Base-by-base conservation (phyloP, 1,140 invertebrate genomes). In the Drosophila trapezifrons region DNA sequence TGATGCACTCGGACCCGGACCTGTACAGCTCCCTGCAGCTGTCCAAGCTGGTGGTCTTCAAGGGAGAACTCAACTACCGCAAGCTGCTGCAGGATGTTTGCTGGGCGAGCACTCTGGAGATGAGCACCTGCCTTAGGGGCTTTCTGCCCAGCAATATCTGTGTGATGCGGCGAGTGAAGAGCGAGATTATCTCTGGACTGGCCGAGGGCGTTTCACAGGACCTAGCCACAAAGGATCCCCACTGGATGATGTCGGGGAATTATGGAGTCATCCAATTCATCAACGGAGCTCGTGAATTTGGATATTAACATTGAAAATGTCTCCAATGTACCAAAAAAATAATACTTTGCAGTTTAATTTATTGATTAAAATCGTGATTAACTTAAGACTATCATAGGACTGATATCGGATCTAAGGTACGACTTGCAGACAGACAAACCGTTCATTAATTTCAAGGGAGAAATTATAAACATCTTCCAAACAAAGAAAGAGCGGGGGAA, bases 21-120 rank as follows among this genome's bases (percentile, higher is more conserved):
- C 90, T 99, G 1, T 98, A 98, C 84, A 80, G 92, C 32, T 94
- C 95, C 63, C 93, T 99, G 9, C 92, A 94, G 35, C 80, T 94
- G 90, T 94, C 97, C 0, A 93, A 94, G 52, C 92, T 98, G 1
- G 79, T 98, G 1, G 94, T 99, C 80, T 98, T 99, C 92, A 99
- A 99, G 93, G 99, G 99, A 1, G 97, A 99, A 91, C 93, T 99
- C 7, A 99, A 99, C 93, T 99, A 99, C 92, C 93, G 98, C 43
- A 99, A 99, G 93, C 93, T 99, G 25, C 92, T 98, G 15, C 96
- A 96, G 0, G 99, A 99, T 91, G 94, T 95, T 25, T 96, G 96
- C 76, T 99, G 98, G 96, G 93, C 95, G 13, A 93, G 95, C 2
- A 94, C 93, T 1, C 96, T 95, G 2, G 91, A 94, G 4, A 97